These are phyloP conservation scores for Hylomyscus alleni DNA, from an alignment of 2,797 vertebrate genomes.

Conservation along the genomic window DNA sequence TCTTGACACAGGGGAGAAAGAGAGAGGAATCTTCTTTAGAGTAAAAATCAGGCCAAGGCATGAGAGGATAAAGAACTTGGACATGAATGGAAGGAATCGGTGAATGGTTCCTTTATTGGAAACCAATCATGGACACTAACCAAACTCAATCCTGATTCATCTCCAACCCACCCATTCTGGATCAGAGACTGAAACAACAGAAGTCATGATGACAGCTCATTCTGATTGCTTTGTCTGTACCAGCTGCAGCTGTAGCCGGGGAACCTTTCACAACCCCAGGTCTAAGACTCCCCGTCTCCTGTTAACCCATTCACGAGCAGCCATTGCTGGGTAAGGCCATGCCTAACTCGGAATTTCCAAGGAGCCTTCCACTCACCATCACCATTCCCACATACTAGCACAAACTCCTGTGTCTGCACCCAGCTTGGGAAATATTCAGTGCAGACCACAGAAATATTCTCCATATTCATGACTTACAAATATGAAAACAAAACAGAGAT, in stretches of 20 bases:
- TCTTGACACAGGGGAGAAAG: neutral
- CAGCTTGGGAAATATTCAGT: neutral
- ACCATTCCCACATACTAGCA: neutral
- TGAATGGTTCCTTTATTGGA: neutral
- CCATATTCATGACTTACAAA: neutral
- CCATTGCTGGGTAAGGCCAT: neutral
- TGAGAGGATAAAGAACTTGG: neutral
- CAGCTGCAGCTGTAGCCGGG: neutral
- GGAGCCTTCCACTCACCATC: neutral
- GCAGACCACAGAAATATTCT: neutral
- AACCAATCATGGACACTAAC: neutral
- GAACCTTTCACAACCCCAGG: neutral
- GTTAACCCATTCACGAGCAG: conserved; percentile 4
- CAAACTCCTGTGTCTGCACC: neutral
- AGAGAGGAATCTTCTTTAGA: neutral
- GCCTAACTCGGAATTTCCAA: neutral
- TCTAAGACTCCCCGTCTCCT: neutral
- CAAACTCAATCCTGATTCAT: neutral
- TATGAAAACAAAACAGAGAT: neutral
- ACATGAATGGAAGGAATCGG: neutral
- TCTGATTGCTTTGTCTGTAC: neutral
- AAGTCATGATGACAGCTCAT: neutral
- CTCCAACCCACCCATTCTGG: neutral
- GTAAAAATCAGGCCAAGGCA: neutral
- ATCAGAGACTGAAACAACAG: neutral